These are phyloP conservation scores for Gallirallus australis DNA, from an alignment of 2,797 vertebrate species.

Conservation along the genomic window DNA sequence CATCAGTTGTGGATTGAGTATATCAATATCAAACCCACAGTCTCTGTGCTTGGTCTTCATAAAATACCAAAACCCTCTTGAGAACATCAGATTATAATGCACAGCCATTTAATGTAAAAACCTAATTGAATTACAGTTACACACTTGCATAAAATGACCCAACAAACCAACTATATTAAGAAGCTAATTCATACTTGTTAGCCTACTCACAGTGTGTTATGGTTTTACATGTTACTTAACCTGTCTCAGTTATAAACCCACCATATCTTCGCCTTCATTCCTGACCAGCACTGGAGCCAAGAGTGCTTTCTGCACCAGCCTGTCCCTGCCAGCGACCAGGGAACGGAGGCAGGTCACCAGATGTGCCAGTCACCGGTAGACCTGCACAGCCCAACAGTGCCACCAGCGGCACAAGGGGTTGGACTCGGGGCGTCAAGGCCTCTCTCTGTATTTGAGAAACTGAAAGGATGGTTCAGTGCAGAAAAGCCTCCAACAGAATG, in stretches of 20 bases:
- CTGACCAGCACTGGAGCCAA: not conserved
- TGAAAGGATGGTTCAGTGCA: not conserved
- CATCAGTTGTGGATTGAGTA: not conserved
- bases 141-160: not conserved
- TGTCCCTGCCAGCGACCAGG: not conserved
- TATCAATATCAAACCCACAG: not conserved
- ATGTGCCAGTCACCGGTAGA: fast-evolving
- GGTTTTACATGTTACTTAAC: fast-evolving
- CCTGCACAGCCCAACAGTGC: fast-evolving
- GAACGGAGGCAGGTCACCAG: not conserved
- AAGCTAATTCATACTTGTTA: not conserved
- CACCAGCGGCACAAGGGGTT: fast-evolving
- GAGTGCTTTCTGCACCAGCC: not conserved
- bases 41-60: not conserved
- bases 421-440: too few species aligned
- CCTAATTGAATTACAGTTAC: not conserved
- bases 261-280: fast-evolving
- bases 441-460: not conserved
- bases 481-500: not conserved
- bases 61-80: not conserved
- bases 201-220: not conserved
- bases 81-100: not conserved
- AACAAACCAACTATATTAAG: not conserved
- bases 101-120: not conserved
- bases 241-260: not conserved